Base-by-base conservation (phyloP, 1,140 invertebrate species). In the Philopotamus ludificatus region DNA sequence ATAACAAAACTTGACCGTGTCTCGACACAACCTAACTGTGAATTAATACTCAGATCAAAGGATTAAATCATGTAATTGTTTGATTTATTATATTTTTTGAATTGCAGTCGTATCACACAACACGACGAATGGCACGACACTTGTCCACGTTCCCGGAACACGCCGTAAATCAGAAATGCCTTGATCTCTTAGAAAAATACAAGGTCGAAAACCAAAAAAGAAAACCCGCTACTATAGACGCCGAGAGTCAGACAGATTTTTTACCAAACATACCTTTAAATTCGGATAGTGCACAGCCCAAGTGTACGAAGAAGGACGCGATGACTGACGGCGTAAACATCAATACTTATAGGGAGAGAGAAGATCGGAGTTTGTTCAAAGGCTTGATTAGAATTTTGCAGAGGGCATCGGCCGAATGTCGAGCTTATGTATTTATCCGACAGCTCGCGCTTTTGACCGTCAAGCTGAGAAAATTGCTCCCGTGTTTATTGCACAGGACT, bases 311-410 rank as follows among this genome's bases (percentile, higher is more conserved):
- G 15, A 12, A 20, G 21, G 50, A 53, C n/a, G 16, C 20, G 16
- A 34, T 34, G 28, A 34, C 28, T 12, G 28, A 34, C 28, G 28
- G 47, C 18, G 42, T 47, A 12, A 21, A 57, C 8, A 51, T 47
- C 1, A 66, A 41, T 22, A 49, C 21, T n/a, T 25, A 64, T n/a
- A 54, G 26, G n/a, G 54, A 59, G 15, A 61, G 53, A 23, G 63
- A 67, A 15, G 66, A 67, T 1, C 59, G 51, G 28, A 70, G 58
- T 60, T 57, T 70, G 15, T 70, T 67, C 39, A 55, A 25, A 25
- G 59, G 57, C 42, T 57, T 70, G 10, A 53, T 63, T 0, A 22
- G 58, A 7, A 67, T 70, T 16, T 21, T 70, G 23, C 65, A 67
- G 21, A 50, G 44, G 10, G 61, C 63, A 15, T 45, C 65, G 4